phyloP scores from a whole-genome alignment of 2,888 invertebrate species.

The Aleiodes alternator region DNA sequence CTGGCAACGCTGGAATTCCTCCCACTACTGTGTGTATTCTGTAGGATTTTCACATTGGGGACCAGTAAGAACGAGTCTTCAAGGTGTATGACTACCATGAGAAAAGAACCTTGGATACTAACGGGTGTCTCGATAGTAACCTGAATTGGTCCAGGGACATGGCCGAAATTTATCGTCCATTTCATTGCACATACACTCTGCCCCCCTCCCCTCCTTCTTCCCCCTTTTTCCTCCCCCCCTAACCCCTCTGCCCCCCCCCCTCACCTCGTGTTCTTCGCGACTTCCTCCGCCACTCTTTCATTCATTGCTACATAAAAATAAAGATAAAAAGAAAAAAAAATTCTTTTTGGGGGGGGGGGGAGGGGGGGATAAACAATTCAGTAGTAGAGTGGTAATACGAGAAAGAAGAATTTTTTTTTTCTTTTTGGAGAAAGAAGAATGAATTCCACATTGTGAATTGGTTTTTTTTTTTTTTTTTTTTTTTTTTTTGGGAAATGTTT shows the following conservation, averaged over 20 bases:
- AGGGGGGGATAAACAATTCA: background rate
- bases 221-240: too few relatives aligned
- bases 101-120: slow-evolving; percentile 38
- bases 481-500: too few relatives aligned
- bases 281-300: background rate
- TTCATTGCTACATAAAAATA: background rate
- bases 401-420: too few relatives aligned
- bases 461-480: too few relatives aligned
- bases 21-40: slow-evolving; percentile 54
- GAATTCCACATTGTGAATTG: too few relatives aligned
- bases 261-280: too few relatives aligned
- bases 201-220: background rate
- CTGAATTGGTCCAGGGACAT: slow-evolving; percentile 31
- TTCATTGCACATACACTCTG: background rate
- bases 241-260: too few relatives aligned
- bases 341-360: background rate
- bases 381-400: too few relatives aligned
- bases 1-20: slow-evolving; percentile 68
- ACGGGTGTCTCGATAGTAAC: slow-evolving; percentile 37
- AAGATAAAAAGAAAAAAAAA: background rate
- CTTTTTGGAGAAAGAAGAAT: too few relatives aligned
- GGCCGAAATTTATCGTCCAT: slow-evolving; percentile 47
- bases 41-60: slow-evolving; percentile 52
- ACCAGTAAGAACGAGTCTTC: slow-evolving; percentile 55
- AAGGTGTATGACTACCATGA: slow-evolving; percentile 51